phyloP scores from a whole-genome alignment of 2,113 vertebrate genomes.

The Seriola rivoliana region DNA sequence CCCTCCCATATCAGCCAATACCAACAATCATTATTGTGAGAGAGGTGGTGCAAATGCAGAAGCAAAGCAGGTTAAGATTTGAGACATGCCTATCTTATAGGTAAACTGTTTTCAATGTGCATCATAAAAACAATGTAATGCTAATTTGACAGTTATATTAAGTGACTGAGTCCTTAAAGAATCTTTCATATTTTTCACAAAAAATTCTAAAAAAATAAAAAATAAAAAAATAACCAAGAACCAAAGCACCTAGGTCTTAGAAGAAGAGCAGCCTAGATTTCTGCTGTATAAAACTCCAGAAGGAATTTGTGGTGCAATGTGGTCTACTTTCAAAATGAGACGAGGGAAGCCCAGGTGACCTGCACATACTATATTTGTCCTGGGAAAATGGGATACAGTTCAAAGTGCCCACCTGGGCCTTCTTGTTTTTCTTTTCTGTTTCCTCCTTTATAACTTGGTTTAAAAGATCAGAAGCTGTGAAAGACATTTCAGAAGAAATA shows the following conservation, averaged over 20 bases:
- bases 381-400: constrained; percentile 36
- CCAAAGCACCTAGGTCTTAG: background rate
- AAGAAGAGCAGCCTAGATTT: constrained; percentile 58
- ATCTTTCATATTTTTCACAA: background rate
- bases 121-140: background rate
- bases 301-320: constrained; percentile 47
- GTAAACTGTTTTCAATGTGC: background rate
- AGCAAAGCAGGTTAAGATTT: background rate
- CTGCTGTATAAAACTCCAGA: constrained; percentile 42
- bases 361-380: constrained; percentile 64
- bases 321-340: constrained; percentile 71
- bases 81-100: background rate
- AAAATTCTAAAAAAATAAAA: background rate
- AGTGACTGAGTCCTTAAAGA: background rate
- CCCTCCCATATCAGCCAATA: background rate
- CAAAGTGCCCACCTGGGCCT: background rate
- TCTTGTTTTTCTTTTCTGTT: constrained; percentile 1
- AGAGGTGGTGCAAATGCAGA: no score
- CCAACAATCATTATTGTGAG: no score
- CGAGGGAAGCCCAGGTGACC: constrained; percentile 54
- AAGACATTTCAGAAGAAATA: background rate
- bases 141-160: background rate
- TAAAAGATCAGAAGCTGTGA: constrained; percentile 1
- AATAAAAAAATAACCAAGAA: background rate
- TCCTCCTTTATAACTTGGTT: background rate